phyloP scores from a whole-genome alignment of 2,888 invertebrate species.

The Meteorus colon region DNA sequence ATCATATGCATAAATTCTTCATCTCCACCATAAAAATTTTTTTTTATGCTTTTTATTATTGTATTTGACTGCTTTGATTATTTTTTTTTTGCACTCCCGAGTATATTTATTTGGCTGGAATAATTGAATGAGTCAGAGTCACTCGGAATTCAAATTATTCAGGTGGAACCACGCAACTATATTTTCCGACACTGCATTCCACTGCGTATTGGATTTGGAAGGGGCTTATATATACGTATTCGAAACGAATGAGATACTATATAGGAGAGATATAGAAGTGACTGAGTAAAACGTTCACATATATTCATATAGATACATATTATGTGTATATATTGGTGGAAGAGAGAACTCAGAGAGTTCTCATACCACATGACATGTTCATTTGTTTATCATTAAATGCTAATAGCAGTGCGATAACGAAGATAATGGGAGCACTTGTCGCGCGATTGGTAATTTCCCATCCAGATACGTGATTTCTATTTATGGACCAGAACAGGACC shows the following conservation, averaged over 20 bases:
- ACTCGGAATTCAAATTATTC: slow-evolving; percentile 37
- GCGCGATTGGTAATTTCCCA: slow-evolving; percentile 44
- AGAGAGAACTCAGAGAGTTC: slow-evolving; percentile 7
- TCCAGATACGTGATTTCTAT: slow-evolving; percentile 34
- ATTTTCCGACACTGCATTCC: slow-evolving; percentile 28
- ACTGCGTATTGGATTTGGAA: not conserved
- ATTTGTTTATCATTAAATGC: slow-evolving; percentile 46
- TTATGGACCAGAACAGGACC: not conserved
- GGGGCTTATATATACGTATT: not conserved
- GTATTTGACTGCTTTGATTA: slow-evolving; percentile 1
- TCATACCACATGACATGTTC: slow-evolving; percentile 34
- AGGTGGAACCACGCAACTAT: slow-evolving; percentile 19
- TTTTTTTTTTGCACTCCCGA: slow-evolving; percentile 3
- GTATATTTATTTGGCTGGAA: slow-evolving; percentile 17
- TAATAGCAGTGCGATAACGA: slow-evolving; percentile 42
- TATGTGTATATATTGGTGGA: not conserved
- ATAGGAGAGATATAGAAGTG: not conserved
- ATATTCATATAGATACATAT: not conserved
- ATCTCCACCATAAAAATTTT: not conserved
- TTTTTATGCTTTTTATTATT: not conserved
- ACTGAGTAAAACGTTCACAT: not conserved
- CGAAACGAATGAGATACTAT: not conserved
- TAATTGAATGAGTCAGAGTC: slow-evolving; percentile 28
- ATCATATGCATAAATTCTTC: slow-evolving; percentile 13
- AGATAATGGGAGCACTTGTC: slow-evolving; percentile 45